Conservation (phyloP, 1,140 invertebrate species). For the Saxidomus purpurata region DNA sequence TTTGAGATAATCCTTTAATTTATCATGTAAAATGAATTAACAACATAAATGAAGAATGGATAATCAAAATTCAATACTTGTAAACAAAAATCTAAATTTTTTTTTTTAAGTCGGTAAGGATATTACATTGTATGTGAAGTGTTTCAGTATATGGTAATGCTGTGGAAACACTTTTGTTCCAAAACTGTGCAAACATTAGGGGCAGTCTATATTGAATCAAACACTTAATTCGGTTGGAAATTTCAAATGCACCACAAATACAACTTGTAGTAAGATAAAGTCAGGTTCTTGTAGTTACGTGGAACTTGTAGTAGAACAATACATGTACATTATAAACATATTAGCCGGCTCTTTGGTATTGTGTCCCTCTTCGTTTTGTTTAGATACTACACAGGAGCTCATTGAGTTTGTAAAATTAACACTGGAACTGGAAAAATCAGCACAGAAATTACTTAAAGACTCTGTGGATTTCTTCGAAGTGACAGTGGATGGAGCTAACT, state of each 20-base stretch:
- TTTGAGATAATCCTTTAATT: too few species aligned
- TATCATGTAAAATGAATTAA: not conserved
- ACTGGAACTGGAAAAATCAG: slow-evolving; percentile 29
- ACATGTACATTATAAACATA: not conserved
- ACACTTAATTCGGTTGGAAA: too few species aligned
- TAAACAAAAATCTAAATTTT: not conserved
- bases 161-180: too few species aligned
- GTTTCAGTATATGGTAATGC: too few species aligned
- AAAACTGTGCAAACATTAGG: too few species aligned
- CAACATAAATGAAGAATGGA: not conserved
- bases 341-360: too few species aligned
- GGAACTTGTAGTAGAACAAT: not conserved
- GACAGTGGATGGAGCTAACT: slow-evolving; percentile 14
- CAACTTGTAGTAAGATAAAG: too few species aligned
- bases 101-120: too few species aligned
- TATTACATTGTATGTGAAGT: too few species aligned
- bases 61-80: not conserved
- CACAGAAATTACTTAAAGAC: slow-evolving; percentile 23
- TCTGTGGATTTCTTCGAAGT: slow-evolving; percentile 43
- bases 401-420: not conserved
- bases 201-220: too few species aligned
- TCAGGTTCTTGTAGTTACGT: too few species aligned
- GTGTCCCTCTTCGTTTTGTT: not conserved
- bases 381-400: not conserved
- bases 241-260: too few species aligned